Base-by-base conservation (phyloP, 2,113 vertebrate species). In the Aptenodytes patagonicus region DNA sequence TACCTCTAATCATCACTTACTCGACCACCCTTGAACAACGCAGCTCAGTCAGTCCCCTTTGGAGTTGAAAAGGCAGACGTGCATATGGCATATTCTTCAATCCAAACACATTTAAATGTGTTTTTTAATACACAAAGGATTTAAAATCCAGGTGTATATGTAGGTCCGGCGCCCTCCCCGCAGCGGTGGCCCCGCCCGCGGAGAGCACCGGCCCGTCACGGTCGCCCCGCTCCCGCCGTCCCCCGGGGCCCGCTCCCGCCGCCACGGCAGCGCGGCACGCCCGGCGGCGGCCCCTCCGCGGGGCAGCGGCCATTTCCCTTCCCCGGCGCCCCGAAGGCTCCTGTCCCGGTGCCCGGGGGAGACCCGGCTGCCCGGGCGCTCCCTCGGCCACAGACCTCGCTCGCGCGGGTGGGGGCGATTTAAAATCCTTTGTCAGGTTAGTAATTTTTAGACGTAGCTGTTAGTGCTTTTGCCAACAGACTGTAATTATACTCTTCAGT, bases 61-160 rank as follows among this genome's bases (percentile, higher is more conserved):
- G 46, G 44, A 31, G 25, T 2, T 24, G 24, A 11, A 46, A 36
- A 71, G 40, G 17, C 62, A 49, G 17, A 10, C 4, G 0, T 9
- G 34, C 24, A 0, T 2, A 3, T 6, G 24, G 12, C 21, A 4
- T 19, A 5, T 36, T n/a, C 19, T 12, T 52, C 34, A 36, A 3
- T 61, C 21, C 13, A 34, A 21, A 62, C 24, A 11, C 13, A 11
- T 25, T 36, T 36, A 25, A 25, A 42, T 42, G 42, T 7, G 42
- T 40, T 40, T 40, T 40, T 40, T 40, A 40, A 40, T 12, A 40
- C 40, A 40, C 40, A 40, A 40, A 40, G 13, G 42, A 42, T 42
- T 42, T 42, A 42, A 36, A 36, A 36, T 36, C 31, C 77, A 71
- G 93, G 88, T 87, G 88, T 36, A 36, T 36, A 36, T 36, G 36